phyloP scores from a whole-genome alignment of 2,797 vertebrate genomes.

The Crenuchus spilurus region DNA sequence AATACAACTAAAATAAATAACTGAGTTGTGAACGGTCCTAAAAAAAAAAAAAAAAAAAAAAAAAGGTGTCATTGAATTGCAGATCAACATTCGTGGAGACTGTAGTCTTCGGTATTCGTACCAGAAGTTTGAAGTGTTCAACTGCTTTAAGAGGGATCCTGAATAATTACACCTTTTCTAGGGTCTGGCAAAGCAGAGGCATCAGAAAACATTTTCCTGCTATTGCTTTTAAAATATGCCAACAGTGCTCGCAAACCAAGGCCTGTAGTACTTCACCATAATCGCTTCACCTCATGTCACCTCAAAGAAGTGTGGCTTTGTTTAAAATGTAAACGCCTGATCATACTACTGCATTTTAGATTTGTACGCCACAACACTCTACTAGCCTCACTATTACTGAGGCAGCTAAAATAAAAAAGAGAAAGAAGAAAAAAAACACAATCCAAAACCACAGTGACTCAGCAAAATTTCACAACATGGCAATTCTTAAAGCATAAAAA shows the following conservation, averaged over 20 bases:
- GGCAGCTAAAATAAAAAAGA: not conserved
- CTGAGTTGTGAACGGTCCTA: no score
- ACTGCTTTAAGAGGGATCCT: conserved; percentile 47
- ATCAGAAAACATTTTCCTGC: conserved; percentile 58
- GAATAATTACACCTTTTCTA: conserved; percentile 10
- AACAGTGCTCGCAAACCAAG: conserved; percentile 16
- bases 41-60: no score
- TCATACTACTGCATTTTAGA: conserved; percentile 6
- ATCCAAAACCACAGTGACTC: conserved; percentile 37
- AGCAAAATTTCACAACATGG: conserved; percentile 29
- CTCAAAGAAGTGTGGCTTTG: conserved; percentile 1
- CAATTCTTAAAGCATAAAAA: conserved; percentile 1
- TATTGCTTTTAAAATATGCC: conserved; percentile 71
- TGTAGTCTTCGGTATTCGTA: conserved; percentile 46
- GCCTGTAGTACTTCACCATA: conserved; percentile 8
- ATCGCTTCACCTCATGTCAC: conserved; percentile 21
- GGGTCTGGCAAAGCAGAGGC: conserved; percentile 34
- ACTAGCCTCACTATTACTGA: not conserved
- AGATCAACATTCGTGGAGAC: conserved; percentile 52
- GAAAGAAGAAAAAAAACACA: not conserved
- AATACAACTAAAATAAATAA: conserved; percentile 83
- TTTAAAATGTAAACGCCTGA: conserved; percentile 18
- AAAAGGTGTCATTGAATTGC: conserved; percentile 51
- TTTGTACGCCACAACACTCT: conserved; percentile 2
- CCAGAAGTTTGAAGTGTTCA: conserved; percentile 44